Conservation (phyloP, 1,140 invertebrate species). For the Lordiphosa mommai region DNA sequence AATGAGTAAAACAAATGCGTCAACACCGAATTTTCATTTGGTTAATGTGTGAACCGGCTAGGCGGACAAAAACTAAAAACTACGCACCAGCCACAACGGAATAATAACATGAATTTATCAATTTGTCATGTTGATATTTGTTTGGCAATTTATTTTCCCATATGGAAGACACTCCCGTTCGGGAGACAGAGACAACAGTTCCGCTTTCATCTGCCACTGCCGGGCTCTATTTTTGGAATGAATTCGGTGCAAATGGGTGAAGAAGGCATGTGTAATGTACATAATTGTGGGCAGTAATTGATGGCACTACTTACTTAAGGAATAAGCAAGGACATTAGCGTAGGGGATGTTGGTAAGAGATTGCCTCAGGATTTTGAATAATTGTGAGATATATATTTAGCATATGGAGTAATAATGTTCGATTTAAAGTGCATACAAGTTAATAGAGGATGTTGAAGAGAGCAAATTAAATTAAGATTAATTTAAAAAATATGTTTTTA, state of each 20-base stretch:
- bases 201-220: slow-evolving; percentile 26
- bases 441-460: too few species aligned
- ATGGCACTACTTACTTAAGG: slow-evolving; percentile 55
- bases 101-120: slow-evolving; percentile 79
- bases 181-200: slow-evolving; percentile 16
- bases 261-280: slow-evolving; percentile 29
- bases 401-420: too few species aligned
- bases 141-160: slow-evolving; percentile 77
- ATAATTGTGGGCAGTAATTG: slow-evolving; percentile 68
- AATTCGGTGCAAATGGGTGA: not conserved
- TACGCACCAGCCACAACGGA: slow-evolving; percentile 44
- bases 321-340: slow-evolving; percentile 9
- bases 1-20: slow-evolving; percentile 74
- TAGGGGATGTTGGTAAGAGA: not conserved
- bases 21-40: slow-evolving; percentile 78
- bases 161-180: slow-evolving; percentile 31
- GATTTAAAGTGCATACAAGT: too few species aligned
- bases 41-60: slow-evolving; percentile 68
- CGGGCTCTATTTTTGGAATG: slow-evolving; percentile 51
- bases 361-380: not conserved
- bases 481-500: too few species aligned
- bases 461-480: too few species aligned
- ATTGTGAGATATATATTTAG: not conserved
- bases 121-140: slow-evolving; percentile 79
- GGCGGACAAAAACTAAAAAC: slow-evolving; percentile 49